phyloP scores from a whole-genome alignment of 1,140 invertebrate genomes.

The Bombyx mandarina region DNA sequence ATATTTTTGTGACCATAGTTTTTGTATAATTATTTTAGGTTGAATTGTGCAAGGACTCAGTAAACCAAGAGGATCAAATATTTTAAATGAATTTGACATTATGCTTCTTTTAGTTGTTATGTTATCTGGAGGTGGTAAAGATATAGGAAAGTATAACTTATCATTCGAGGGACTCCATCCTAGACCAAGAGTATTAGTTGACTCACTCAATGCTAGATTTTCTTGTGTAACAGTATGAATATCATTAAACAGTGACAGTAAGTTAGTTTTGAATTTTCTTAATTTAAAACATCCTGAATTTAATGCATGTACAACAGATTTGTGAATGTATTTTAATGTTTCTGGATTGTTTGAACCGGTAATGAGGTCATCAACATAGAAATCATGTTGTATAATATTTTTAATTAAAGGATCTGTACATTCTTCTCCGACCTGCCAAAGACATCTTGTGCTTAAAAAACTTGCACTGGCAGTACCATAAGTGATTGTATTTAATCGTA shows the following conservation, averaged over 20 bases:
- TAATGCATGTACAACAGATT: constrained; percentile 7
- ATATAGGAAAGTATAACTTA: constrained; percentile 17
- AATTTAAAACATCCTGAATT: constrained; percentile 14
- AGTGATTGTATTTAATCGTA: constrained; percentile 24
- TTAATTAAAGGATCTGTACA: constrained; percentile 18
- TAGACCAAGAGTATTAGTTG: constrained; percentile 22
- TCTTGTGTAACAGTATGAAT: constrained; percentile 3
- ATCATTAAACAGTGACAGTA: background rate
- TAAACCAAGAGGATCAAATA: constrained; percentile 43
- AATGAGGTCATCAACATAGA: constrained; percentile 65
- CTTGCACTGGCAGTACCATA: constrained; percentile 27
- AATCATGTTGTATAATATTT: constrained; percentile 39
- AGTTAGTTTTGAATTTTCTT: constrained; percentile 14
- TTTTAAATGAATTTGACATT: constrained; percentile 26
- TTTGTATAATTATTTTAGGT: constrained; percentile 36
- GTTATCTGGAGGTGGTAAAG: background rate
- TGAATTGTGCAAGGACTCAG: constrained; percentile 23
- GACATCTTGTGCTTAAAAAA: constrained; percentile 35
- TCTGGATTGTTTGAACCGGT: constrained; percentile 29
- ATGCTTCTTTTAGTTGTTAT: constrained; percentile 40
- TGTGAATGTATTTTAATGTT: constrained; percentile 13
- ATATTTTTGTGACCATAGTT: constrained; percentile 29
- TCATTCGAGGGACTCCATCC: constrained; percentile 20
- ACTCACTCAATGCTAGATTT: constrained; percentile 22
- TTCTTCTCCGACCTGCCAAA: constrained; percentile 34